Evolutionary conservation across 1,140 invertebrate genomes (phyloP).

Genomic region (Drosophila athabasca): DNA sequence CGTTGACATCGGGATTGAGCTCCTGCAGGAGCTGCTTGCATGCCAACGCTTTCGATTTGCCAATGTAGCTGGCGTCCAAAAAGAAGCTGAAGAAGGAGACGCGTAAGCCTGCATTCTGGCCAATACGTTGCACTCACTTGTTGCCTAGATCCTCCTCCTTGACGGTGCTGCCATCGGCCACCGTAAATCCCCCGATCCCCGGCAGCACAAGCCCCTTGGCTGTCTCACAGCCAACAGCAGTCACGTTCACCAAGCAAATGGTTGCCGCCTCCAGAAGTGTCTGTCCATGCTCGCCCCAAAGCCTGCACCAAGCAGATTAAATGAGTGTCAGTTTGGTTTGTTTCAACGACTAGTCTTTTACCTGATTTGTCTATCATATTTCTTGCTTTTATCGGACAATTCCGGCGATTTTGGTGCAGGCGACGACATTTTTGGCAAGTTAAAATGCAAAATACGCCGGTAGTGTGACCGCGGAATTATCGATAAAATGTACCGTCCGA

Average conservation of each 20-base stretch:
- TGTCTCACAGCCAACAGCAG: slow-evolving; percentile 96
- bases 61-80: slow-evolving; percentile 90
- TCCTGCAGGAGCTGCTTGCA: slow-evolving; percentile 93
- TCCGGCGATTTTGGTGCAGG: slow-evolving; percentile 82
- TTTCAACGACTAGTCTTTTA: slow-evolving; percentile 9
- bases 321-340: neutral
- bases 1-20: slow-evolving; percentile 96
- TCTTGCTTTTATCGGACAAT: slow-evolving; percentile 84
- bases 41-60: slow-evolving; percentile 92
- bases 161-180: slow-evolving; percentile 95
- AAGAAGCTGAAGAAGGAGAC: slow-evolving; percentile 89
- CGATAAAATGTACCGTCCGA: too few species aligned
- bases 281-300: slow-evolving; percentile 99
- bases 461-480: too few species aligned
- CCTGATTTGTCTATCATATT: slow-evolving; percentile 84
- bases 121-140: slow-evolving; percentile 87
- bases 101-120: neutral
- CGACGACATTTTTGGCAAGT: slow-evolving; percentile 70
- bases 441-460: slow-evolving; percentile 41
- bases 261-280: slow-evolving; percentile 92
- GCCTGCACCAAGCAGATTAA: slow-evolving; percentile 82
- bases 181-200: slow-evolving; percentile 97
- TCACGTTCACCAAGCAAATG: slow-evolving; percentile 97
- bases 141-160: slow-evolving; percentile 95
- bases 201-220: slow-evolving; percentile 97